These are phyloP conservation scores for Arctia plantaginis DNA, from an alignment of 2,888 invertebrate genomes.

Conservation along the genomic window DNA sequence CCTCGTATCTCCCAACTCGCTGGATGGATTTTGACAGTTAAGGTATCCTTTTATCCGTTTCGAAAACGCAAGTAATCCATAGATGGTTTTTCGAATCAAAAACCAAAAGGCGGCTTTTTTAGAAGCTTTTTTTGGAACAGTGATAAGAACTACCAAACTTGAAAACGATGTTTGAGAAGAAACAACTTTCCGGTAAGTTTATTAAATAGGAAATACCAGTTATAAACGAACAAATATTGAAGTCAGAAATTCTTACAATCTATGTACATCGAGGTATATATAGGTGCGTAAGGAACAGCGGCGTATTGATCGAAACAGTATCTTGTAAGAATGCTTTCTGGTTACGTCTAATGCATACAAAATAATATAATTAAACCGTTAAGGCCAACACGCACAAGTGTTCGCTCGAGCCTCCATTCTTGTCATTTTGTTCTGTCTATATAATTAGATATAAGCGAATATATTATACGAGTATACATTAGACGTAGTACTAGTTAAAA, in stretches of 20 bases:
- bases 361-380: conserved; percentile 10
- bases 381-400: conserved; percentile 4
- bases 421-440: neutral
- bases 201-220: neutral
- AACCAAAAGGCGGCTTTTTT: too few species aligned
- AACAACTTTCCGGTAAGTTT: too few species aligned
- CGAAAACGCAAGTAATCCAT: too few species aligned
- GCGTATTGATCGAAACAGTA: neutral
- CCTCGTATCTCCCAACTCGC: too few species aligned
- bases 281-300: neutral
- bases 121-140: too few species aligned
- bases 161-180: too few species aligned
- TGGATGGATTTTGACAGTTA: too few species aligned
- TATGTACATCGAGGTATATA: neutral
- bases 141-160: too few species aligned
- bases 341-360: conserved; percentile 14
- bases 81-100: too few species aligned
- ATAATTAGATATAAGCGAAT: neutral
- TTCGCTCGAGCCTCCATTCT: neutral
- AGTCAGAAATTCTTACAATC: neutral
- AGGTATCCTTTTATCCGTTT: too few species aligned
- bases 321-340: conserved; percentile 24
- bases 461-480: too few species aligned
- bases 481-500: neutral
- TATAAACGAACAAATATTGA: neutral